Evolutionary conservation across 2,797 vertebrate species (phyloP).

Genomic region (Cyclopterus lumpus): DNA sequence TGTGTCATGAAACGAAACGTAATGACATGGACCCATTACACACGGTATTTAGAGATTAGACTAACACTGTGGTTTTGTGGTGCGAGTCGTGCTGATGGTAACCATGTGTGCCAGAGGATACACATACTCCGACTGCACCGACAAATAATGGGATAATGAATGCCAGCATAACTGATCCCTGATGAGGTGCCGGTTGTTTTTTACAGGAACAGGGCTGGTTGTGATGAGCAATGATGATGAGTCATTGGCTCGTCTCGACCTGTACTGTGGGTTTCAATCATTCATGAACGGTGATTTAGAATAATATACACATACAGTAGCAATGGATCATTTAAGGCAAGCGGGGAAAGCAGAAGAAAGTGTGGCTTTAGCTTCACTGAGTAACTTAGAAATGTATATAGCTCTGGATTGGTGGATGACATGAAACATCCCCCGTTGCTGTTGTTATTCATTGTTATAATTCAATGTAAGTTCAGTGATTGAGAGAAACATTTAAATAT

Average conservation of each 20-base stretch:
- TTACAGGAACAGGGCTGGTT: conserved; percentile 59
- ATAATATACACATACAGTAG: not conserved
- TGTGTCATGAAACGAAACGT: conserved; percentile 74
- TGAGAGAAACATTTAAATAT: not conserved
- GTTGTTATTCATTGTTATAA: not conserved
- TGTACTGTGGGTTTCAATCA: not conserved
- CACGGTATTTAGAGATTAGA: conserved; percentile 80
- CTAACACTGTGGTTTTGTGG: conserved; percentile 80
- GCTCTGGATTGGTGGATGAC: not conserved
- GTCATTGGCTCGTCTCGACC: conserved; percentile 13
- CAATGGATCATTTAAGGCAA: not conserved
- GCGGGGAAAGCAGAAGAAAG: not conserved
- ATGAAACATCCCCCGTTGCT: not conserved
- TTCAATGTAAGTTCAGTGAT: not conserved
- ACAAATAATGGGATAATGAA: conserved; percentile 73
- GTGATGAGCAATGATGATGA: conserved; percentile 41
- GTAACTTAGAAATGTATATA: not conserved
- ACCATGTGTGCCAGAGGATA: conserved; percentile 77
- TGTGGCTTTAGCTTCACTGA: not conserved
- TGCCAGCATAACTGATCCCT: conserved; percentile 72
- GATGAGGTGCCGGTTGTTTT: conserved; percentile 54
- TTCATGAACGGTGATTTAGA: not conserved
- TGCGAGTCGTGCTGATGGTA: conserved; percentile 67
- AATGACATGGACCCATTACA: conserved; percentile 75
- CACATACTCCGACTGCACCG: conserved; percentile 58